Evolutionary conservation across 1,140 invertebrate species (phyloP).

Genomic region (Arctopsyche grandis): DNA sequence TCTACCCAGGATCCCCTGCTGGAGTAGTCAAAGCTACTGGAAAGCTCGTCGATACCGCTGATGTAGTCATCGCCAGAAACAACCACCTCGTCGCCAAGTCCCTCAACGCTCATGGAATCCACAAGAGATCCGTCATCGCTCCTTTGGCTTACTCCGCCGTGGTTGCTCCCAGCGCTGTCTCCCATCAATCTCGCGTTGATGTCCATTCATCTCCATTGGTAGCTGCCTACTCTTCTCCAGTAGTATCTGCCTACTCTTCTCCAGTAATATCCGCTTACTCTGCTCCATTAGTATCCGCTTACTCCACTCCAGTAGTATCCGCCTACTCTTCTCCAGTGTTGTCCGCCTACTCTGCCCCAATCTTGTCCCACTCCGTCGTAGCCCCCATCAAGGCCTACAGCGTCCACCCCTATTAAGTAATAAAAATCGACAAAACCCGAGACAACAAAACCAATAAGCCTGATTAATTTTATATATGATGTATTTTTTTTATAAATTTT

Average conservation of each 20-base stretch:
- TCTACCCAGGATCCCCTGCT: slow-evolving; percentile 58
- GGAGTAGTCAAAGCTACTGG: slow-evolving; percentile 56
- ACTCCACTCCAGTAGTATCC: slow-evolving; percentile 57
- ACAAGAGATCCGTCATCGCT: slow-evolving; percentile 57
- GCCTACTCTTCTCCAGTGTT: slow-evolving; percentile 50
- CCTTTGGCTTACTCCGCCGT: slow-evolving; percentile 48
- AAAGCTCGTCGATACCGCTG: slow-evolving; percentile 60
- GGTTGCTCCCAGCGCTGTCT: slow-evolving; percentile 51
- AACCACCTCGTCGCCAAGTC: slow-evolving; percentile 60
- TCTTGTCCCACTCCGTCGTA: slow-evolving; percentile 58
- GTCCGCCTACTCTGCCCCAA: slow-evolving; percentile 56
- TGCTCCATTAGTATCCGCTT: slow-evolving; percentile 53
- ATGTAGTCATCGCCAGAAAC: slow-evolving; percentile 64
- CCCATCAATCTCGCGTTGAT: slow-evolving; percentile 59
- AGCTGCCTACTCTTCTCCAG: slow-evolving; percentile 56
- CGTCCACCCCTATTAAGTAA: slow-evolving; percentile 33
- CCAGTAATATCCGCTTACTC: slow-evolving; percentile 56
- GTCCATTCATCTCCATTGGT: slow-evolving; percentile 49
- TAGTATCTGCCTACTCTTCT: slow-evolving; percentile 57
- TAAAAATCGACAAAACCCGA: slow-evolving; percentile 29
- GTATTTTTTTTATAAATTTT: background rate
- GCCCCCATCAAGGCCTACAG: slow-evolving; percentile 59
- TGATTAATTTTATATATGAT: slow-evolving; percentile 19
- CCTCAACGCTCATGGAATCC: slow-evolving; percentile 55
- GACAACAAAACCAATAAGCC: slow-evolving; percentile 7